Conservation (phyloP, 2,797 vertebrate genomes). For the Xenentodon cancila region DNA sequence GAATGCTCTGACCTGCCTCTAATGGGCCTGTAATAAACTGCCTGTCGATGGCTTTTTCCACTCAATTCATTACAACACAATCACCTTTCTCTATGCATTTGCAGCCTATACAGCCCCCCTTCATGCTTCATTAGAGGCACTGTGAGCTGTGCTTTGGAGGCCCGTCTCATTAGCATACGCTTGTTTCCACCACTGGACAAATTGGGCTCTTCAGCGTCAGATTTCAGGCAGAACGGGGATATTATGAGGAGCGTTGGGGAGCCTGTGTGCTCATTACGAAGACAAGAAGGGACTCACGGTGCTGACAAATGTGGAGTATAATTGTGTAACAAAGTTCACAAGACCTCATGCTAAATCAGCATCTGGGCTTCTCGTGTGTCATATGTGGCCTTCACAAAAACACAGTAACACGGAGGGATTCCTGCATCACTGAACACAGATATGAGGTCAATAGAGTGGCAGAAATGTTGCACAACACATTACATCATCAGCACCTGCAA, state of each 20-base stretch:
- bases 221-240: slow-evolving; percentile 54
- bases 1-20: slow-evolving; percentile 85
- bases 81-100: slow-evolving; percentile 82
- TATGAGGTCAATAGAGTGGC: neutral
- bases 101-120: slow-evolving; percentile 57
- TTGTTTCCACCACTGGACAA: slow-evolving; percentile 66
- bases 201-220: slow-evolving; percentile 65
- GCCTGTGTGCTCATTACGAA: slow-evolving; percentile 15
- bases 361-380: neutral
- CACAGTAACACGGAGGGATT: too few relatives aligned
- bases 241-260: slow-evolving; percentile 28
- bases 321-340: slow-evolving; percentile 11
- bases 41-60: slow-evolving; percentile 95
- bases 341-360: slow-evolving; percentile 8
- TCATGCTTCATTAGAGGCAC: slow-evolving; percentile 97
- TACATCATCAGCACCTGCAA: too few relatives aligned
- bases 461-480: too few relatives aligned
- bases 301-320: slow-evolving; percentile 5
- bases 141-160: slow-evolving; percentile 87
- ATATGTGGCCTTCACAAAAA: neutral
- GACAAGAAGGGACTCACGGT: slow-evolving; percentile 8
- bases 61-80: slow-evolving; percentile 99
- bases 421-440: neutral
- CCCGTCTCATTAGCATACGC: slow-evolving; percentile 88
- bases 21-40: slow-evolving; percentile 86